phyloP scores from a whole-genome alignment of 2,113 vertebrate species.

The Synodontis membranacea region DNA sequence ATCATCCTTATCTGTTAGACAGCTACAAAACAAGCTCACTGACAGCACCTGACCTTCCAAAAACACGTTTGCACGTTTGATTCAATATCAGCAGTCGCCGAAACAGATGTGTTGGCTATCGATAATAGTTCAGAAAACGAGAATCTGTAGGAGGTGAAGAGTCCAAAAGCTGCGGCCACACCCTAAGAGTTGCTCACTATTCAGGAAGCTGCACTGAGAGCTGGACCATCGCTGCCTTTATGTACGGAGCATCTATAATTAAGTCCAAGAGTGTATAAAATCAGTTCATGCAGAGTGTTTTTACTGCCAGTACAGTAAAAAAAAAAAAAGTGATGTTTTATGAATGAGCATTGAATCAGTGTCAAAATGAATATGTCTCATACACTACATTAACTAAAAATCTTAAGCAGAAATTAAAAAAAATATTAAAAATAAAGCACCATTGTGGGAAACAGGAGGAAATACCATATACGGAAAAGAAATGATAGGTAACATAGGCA shows the following conservation, averaged over 20 bases:
- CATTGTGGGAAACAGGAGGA: not conserved
- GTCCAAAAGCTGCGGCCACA: conserved; percentile 6
- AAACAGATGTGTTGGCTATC: not conserved
- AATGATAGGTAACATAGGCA: not conserved
- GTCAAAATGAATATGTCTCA: not conserved
- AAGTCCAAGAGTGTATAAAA: conserved; percentile 1
- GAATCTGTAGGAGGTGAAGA: conserved; percentile 27
- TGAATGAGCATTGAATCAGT: not conserved
- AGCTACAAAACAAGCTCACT: not conserved
- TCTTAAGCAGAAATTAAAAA: not conserved
- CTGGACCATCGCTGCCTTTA: not conserved
- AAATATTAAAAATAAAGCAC: not conserved
- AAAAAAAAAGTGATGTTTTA: not conserved
- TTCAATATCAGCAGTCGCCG: not conserved
- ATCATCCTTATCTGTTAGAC: not conserved
- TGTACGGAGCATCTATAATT: not conserved
- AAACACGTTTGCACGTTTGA: not conserved
- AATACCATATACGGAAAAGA: not conserved
- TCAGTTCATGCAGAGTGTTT: not conserved
- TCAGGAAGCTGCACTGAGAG: not conserved
- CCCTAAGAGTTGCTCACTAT: conserved; percentile 11
- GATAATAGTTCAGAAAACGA: conserved; percentile 11
- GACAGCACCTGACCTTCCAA: not conserved
- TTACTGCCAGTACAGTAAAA: not conserved
- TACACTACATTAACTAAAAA: not conserved